Percentiles rank a stretch among this genome's conserved stretches.
These are phyloP conservation scores for Elephas maximus DNA, from an alignment of 2,113 vertebrate genomes.

Conservation along the genomic window DNA sequence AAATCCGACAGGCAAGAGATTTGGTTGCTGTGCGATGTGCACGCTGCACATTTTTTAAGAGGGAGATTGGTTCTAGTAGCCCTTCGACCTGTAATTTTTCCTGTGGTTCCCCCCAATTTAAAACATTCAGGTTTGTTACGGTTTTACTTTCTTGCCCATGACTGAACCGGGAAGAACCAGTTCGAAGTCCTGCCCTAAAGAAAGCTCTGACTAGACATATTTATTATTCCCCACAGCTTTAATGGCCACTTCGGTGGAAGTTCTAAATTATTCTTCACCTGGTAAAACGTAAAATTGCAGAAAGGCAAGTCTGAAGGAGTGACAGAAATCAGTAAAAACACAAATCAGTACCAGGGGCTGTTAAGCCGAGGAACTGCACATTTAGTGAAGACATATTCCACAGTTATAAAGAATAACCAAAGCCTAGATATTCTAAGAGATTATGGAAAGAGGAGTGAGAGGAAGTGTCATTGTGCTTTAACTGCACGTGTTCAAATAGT, in stretches of 20 bases:
- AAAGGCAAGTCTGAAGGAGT: neutral
- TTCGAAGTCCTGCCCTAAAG: neutral
- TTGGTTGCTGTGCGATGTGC: no score
- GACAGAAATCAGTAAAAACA: neutral
- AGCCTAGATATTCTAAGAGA: neutral
- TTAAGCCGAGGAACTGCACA: neutral
- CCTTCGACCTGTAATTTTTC: no score
- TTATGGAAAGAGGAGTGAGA: neutral
- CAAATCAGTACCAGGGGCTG: neutral
- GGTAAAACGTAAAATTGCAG: neutral
- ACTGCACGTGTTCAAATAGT: neutral
- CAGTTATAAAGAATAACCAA: neutral
- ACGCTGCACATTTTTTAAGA: no score
- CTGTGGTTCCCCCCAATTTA: no score
- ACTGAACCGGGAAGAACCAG: no score
- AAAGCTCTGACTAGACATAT: neutral
- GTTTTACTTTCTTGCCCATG: no score
- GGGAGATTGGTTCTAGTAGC: no score
- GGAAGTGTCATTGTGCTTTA: neutral
- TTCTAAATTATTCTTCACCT: conserved; percentile 63
- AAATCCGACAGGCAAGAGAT: no score
- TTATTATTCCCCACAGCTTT: conserved; percentile 5
- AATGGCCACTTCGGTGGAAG: conserved; percentile 3
- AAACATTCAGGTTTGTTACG: no score
- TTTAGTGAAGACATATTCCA: neutral